phyloP scores from a whole-genome alignment of 2,888 invertebrate genomes.

The Andrena trimmerana region DNA sequence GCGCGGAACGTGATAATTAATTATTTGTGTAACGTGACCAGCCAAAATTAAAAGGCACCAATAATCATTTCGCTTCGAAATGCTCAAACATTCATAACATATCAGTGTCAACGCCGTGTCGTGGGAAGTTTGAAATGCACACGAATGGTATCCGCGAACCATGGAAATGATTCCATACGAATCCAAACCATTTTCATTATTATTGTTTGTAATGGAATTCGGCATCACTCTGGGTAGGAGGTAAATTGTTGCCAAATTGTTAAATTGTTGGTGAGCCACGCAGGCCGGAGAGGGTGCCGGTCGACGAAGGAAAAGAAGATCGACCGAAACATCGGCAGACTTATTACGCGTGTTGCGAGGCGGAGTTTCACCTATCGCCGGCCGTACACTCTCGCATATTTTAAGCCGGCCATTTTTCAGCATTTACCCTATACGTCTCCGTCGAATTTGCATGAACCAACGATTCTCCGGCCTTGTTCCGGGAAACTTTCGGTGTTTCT shows the following conservation, averaged over 20 bases:
- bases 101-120: no score
- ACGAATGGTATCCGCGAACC: no score
- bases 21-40: not conserved
- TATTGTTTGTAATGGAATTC: no score
- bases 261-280: not conserved
- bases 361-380: slow-evolving; percentile 82
- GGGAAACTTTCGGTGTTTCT: slow-evolving; percentile 74
- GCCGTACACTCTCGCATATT: slow-evolving; percentile 84
- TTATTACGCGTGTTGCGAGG: slow-evolving; percentile 72
- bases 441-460: slow-evolving; percentile 83
- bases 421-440: slow-evolving; percentile 82
- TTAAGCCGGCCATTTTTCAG: slow-evolving; percentile 85
- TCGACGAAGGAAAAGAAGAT: slow-evolving; percentile 23
- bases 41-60: not conserved
- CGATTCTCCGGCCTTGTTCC: slow-evolving; percentile 77
- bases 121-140: no score
- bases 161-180: no score
- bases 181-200: no score
- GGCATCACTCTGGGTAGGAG: no score
- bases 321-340: slow-evolving; percentile 65
- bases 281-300: not conserved
- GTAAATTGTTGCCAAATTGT: no score
- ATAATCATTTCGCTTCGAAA: no score
- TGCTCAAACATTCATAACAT: no score
- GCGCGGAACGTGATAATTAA: not conserved